Evolutionary conservation across 1,140 invertebrate genomes (phyloP).

Genomic region (Papilio polyxenes): DNA sequence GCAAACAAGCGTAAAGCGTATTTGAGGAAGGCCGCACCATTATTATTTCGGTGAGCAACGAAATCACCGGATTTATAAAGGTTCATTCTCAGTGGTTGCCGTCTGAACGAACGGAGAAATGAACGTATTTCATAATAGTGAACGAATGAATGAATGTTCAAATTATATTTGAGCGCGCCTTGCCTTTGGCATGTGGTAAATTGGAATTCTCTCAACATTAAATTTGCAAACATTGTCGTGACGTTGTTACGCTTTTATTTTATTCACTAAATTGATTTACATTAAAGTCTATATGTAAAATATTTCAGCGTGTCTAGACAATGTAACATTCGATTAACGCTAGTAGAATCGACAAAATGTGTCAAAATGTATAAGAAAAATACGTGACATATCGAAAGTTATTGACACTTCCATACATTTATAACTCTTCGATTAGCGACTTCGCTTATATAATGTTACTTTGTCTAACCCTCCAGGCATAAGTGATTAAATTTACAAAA

Average conservation of each 20-base stretch:
- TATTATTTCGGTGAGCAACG: conserved; percentile 27
- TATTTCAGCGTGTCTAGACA: background rate
- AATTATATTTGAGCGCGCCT: background rate
- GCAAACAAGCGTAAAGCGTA: conserved; percentile 4
- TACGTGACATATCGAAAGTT: too few relatives aligned
- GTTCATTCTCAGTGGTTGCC: background rate
- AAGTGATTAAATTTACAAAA: too few relatives aligned
- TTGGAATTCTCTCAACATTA: background rate
- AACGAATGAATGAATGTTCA: conserved; percentile 32
- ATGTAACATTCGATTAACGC: too few relatives aligned
- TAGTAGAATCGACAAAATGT: too few relatives aligned
- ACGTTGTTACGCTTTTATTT: background rate
- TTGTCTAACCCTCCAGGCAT: too few relatives aligned
- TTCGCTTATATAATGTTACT: too few relatives aligned
- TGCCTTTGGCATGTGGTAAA: conserved; percentile 21
- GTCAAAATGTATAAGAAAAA: too few relatives aligned
- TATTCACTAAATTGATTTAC: background rate
- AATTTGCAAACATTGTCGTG: background rate
- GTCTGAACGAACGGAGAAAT: conserved; percentile 1
- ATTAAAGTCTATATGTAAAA: background rate
- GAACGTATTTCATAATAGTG: conserved; percentile 20
- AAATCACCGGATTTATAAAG: conserved; percentile 12
- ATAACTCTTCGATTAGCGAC: too few relatives aligned
- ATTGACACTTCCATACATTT: too few relatives aligned
- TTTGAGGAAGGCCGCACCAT: conserved; percentile 1